phyloP scores from a whole-genome alignment of 1,140 invertebrate genomes.

The Aphidius gifuensis region DNA sequence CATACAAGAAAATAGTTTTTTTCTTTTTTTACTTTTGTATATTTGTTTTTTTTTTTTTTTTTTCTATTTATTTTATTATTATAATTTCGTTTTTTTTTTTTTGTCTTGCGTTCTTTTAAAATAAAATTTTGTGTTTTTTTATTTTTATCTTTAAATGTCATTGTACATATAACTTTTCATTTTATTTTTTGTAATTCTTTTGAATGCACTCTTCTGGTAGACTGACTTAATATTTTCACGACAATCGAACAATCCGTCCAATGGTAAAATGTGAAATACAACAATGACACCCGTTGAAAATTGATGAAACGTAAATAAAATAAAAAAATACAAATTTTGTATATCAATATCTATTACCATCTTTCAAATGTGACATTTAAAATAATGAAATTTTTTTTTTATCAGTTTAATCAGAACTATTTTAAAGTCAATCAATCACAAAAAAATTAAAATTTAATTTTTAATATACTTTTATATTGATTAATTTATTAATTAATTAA shows the following conservation, averaged over 20 bases:
- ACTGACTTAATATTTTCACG: constrained; percentile 3
- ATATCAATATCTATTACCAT: too few relatives aligned
- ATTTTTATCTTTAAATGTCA: not conserved
- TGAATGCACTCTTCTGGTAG: too few relatives aligned
- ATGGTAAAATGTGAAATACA: constrained; percentile 1
- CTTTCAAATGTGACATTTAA: too few relatives aligned
- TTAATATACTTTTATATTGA: too few relatives aligned
- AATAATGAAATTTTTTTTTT: too few relatives aligned
- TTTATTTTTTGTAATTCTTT: constrained; percentile 12
- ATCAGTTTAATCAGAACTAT: too few relatives aligned
- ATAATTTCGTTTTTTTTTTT: not conserved
- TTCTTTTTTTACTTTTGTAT: not conserved
- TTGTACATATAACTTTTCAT: not conserved
- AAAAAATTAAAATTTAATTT: too few relatives aligned
- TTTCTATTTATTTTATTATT: not conserved
- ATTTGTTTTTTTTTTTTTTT: not conserved
- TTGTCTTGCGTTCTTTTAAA: not conserved
- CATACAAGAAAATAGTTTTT: not conserved
- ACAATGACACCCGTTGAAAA: constrained; percentile 7
- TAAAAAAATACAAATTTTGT: too few relatives aligned
- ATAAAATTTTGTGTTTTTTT: too few relatives aligned
- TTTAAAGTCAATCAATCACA: too few relatives aligned
- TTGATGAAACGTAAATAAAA: constrained; percentile 7
- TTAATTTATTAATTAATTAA: too few relatives aligned
- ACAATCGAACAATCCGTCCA: constrained; percentile 7